Conservation (phyloP, 2,888 invertebrate genomes). For the Drosophila anomalipes region DNA sequence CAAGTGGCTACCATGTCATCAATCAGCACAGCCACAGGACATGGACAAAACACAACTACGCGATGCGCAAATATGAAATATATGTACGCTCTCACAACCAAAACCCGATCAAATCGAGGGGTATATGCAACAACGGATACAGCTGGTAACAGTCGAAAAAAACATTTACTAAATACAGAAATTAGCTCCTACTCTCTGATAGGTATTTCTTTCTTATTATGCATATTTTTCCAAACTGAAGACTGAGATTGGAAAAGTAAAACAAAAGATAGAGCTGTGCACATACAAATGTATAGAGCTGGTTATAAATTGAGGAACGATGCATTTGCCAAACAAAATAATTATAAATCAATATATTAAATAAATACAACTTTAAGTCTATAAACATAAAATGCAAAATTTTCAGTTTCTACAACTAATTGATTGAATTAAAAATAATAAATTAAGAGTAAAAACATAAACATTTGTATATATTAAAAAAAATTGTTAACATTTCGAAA, state of each 20-base stretch:
- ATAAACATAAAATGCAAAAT: not conserved
- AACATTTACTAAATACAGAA: not conserved
- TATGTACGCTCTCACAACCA: constrained; percentile 37
- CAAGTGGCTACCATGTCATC: constrained; percentile 67
- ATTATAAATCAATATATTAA: not conserved
- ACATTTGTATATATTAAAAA: not conserved
- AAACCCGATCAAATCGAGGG: not conserved
- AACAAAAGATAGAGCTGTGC: not conserved
- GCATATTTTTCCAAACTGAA: not conserved
- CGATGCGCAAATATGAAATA: constrained; percentile 61
- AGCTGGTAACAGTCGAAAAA: constrained; percentile 8
- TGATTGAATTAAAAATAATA: not conserved
- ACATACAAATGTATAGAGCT: not conserved
- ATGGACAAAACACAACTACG: constrained; percentile 65
- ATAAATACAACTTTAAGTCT: not conserved
- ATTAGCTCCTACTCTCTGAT: not conserved
- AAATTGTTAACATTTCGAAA: not conserved
- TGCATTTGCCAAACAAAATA: not conserved
- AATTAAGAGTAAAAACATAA: not conserved
- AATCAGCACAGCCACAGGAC: constrained; percentile 60
- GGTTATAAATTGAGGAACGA: not conserved
- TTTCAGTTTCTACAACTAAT: not conserved
- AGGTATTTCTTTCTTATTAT: not conserved
- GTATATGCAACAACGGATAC: not conserved
- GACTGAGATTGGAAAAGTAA: not conserved